Percentiles rank a stretch among this genome's conserved stretches.
phyloP scores from a whole-genome alignment of 2,888 invertebrate genomes.

The Spilarctia lutea region DNA sequence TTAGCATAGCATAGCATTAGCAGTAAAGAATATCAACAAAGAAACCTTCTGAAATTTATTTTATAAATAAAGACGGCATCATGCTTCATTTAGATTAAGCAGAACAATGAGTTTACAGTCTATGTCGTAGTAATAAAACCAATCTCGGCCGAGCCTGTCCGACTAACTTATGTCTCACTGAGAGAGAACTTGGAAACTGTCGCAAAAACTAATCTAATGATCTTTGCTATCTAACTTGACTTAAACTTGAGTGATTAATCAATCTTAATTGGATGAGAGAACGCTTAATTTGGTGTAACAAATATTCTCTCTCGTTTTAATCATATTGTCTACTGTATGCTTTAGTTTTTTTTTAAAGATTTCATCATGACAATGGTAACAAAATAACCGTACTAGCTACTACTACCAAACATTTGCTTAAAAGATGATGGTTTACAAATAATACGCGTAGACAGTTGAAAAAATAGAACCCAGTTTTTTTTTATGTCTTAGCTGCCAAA shows the following conservation, averaged over 20 bases:
- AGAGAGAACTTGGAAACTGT: conserved; percentile 27
- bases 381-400: too few species aligned
- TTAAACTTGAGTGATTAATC: conserved; percentile 13
- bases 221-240: conserved; percentile 7
- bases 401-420: too few species aligned
- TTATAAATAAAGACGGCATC: neutral
- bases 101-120: conserved; percentile 18
- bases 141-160: conserved; percentile 14
- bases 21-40: neutral
- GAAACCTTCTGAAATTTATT: neutral
- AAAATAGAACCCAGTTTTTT: too few species aligned
- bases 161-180: conserved; percentile 10
- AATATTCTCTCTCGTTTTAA: neutral
- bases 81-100: neutral
- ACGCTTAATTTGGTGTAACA: neutral
- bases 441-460: too few species aligned
- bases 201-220: conserved; percentile 28
- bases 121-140: conserved; percentile 25
- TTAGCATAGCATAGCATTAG: too few species aligned
- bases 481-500: too few species aligned
- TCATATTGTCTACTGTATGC: neutral
- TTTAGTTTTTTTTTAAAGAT: neutral
- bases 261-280: conserved; percentile 6
- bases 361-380: too few species aligned
- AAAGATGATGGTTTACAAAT: too few species aligned